These are phyloP conservation scores for Pyrocoelia pectoralis DNA, from an alignment of 2,888 invertebrate species.

Conservation along the genomic window DNA sequence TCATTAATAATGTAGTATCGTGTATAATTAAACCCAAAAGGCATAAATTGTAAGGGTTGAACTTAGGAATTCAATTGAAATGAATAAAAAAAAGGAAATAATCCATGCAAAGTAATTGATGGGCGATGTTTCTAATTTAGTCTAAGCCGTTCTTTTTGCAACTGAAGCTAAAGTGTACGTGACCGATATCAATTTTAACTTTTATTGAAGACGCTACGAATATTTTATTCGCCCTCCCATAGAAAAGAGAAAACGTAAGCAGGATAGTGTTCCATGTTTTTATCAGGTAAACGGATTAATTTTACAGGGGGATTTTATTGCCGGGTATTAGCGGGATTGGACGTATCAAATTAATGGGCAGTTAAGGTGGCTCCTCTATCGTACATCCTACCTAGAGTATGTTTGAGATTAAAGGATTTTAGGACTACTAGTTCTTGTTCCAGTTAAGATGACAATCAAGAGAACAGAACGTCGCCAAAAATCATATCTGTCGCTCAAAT, in stretches of 20 bases:
- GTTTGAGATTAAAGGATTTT: conserved; percentile 29
- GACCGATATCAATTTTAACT: not conserved
- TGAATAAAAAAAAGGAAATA: not conserved
- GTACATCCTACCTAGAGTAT: conserved; percentile 28
- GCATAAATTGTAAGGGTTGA: too few species aligned
- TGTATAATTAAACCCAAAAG: too few species aligned
- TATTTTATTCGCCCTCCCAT: not conserved
- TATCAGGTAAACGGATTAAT: conserved; percentile 38
- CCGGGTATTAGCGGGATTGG: conserved; percentile 36
- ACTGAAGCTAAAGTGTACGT: not conserved
- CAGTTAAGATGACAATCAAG: conserved; percentile 17
- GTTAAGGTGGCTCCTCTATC: conserved; percentile 33
- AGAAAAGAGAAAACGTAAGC: conserved; percentile 11
- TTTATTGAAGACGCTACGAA: not conserved
- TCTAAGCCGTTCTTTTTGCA: not conserved
- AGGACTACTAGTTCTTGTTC: conserved; percentile 11
- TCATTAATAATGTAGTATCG: too few species aligned
- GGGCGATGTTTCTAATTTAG: not conserved
- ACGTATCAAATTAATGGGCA: conserved; percentile 41
- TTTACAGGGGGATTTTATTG: conserved; percentile 34
- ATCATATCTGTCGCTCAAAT: conserved; percentile 2
- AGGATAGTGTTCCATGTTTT: conserved; percentile 25
- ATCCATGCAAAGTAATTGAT: not conserved
- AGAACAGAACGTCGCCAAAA: not conserved
- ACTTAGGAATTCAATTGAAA: too few species aligned